Conservation (phyloP, 1,140 invertebrate species). For the Aradophagus sp. region DNA sequence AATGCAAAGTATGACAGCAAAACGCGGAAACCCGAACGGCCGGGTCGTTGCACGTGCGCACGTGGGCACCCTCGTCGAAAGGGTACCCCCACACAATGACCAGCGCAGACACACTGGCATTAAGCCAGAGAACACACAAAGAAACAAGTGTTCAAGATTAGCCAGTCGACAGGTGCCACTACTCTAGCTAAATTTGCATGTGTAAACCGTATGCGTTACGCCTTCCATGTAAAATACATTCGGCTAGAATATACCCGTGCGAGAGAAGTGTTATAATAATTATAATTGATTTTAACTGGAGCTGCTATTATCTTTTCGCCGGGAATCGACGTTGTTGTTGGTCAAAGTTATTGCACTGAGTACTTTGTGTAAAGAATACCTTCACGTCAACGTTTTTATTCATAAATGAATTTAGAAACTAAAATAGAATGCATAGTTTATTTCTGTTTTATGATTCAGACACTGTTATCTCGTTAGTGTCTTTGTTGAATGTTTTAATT, state of each 20-base stretch:
- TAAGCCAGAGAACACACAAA: slow-evolving; percentile 66
- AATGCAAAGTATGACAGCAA: slow-evolving; percentile 23
- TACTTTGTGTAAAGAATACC: no score
- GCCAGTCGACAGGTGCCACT: slow-evolving; percentile 69
- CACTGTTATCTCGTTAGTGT: no score
- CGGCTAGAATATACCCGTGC: slow-evolving; percentile 7
- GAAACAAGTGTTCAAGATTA: slow-evolving; percentile 73
- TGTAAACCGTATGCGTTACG: slow-evolving; percentile 41
- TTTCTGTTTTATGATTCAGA: no score
- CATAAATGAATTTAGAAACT: no score
- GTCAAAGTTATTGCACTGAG: no score
- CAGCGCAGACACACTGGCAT: slow-evolving; percentile 62
- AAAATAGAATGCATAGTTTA: no score
- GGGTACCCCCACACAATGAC: slow-evolving; percentile 61
- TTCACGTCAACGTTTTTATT: no score
- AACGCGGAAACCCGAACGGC: slow-evolving; percentile 29
- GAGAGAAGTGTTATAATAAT: slow-evolving; percentile 5
- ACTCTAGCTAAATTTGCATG: slow-evolving; percentile 61
- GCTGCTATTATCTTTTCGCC: no score
- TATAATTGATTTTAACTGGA: no score
- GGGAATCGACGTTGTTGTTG: slow-evolving; percentile 22
- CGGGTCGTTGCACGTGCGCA: slow-evolving; percentile 45
- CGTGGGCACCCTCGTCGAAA: slow-evolving; percentile 26
- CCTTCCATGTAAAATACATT: slow-evolving; percentile 37
- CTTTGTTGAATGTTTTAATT: no score